Conservation (phyloP, 2,888 invertebrate genomes). For the Cryptosula pallasiana region DNA sequence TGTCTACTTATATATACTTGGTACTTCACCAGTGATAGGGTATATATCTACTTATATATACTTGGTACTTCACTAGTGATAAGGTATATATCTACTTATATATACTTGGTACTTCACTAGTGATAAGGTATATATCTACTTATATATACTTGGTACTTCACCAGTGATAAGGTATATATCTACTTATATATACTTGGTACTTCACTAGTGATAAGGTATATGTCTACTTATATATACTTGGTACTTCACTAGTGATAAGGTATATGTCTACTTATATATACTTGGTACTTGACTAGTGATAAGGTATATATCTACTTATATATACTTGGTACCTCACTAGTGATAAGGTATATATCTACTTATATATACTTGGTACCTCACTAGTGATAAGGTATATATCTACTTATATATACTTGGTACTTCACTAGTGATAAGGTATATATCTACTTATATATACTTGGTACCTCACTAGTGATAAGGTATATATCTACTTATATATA, state of each 20-base stretch:
- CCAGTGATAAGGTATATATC: slow-evolving; percentile 84
- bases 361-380: slow-evolving; percentile 94
- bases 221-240: no score
- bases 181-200: slow-evolving; percentile 95
- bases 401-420: slow-evolving; percentile 95
- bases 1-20: no score
- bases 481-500: no score
- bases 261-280: no score
- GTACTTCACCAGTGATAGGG: slow-evolving; percentile 92
- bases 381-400: slow-evolving; percentile 84
- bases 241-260: slow-evolving; percentile 92
- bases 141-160: slow-evolving; percentile 94
- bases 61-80: slow-evolving; percentile 95
- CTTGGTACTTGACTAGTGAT: slow-evolving; percentile 95
- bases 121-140: slow-evolving; percentile 76
- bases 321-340: slow-evolving; percentile 96
- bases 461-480: slow-evolving; percentile 92
- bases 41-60: no score
- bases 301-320: no score
- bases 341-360: slow-evolving; percentile 76
- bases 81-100: no score
- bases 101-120: slow-evolving; percentile 96
- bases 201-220: slow-evolving; percentile 85
- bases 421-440: slow-evolving; percentile 85
- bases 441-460: no score